Conservation (phyloP, 1,140 invertebrate genomes). For the Temnothorax longispinosus region DNA sequence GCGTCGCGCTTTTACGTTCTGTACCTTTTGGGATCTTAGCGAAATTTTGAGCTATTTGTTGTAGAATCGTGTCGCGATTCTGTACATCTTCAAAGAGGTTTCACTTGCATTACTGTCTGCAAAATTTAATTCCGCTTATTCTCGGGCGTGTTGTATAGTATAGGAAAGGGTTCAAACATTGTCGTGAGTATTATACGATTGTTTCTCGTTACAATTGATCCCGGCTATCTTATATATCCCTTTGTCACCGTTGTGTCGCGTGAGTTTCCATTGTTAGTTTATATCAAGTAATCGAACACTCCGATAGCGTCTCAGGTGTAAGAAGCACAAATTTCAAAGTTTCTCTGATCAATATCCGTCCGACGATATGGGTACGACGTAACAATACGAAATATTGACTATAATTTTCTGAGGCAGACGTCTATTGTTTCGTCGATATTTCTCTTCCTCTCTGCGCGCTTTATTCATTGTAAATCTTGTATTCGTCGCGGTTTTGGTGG, state of each 20-base stretch:
- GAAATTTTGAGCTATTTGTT: background rate
- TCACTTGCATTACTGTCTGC: background rate
- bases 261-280: constrained; percentile 30
- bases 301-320: background rate
- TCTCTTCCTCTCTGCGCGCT: constrained; percentile 20
- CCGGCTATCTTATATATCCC: background rate
- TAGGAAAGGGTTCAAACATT: background rate
- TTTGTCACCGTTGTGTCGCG: background rate
- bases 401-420: constrained; percentile 40
- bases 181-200: constrained; percentile 19
- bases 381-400: constrained; percentile 37
- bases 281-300: constrained; percentile 21
- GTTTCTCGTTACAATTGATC: constrained; percentile 27
- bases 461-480: constrained; percentile 13
- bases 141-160: background rate
- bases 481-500: background rate
- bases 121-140: constrained; percentile 6
- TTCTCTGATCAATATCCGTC: constrained; percentile 7
- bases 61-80: background rate
- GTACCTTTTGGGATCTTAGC: background rate
- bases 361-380: constrained; percentile 4
- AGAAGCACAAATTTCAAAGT: constrained; percentile 36
- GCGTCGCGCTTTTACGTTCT: too few species aligned
- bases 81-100: background rate
- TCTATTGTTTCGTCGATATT: constrained; percentile 30